phyloP scores from a whole-genome alignment of 2,888 invertebrate genomes.

The Falcaria lacertinaria region DNA sequence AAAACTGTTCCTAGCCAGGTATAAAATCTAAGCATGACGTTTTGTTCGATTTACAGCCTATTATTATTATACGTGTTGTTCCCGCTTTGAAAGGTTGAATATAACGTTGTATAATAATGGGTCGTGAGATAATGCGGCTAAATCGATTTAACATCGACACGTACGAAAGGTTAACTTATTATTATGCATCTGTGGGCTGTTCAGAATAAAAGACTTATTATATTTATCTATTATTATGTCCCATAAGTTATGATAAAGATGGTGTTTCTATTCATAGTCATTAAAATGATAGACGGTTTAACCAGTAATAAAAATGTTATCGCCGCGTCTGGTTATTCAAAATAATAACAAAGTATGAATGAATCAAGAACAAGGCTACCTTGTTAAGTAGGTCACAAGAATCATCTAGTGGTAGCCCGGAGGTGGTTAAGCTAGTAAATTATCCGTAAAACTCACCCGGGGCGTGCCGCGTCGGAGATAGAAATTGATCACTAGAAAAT shows the following conservation, averaged over 20 bases:
- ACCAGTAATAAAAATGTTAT: slow-evolving; percentile 23
- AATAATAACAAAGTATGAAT: slow-evolving; percentile 26
- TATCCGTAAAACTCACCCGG: slow-evolving; percentile 29
- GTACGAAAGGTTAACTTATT: slow-evolving; percentile 30
- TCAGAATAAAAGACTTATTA: slow-evolving; percentile 13
- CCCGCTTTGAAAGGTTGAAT: slow-evolving; percentile 1
- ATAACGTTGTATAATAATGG: not conserved
- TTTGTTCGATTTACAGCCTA: no score
- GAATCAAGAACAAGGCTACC: slow-evolving; percentile 24
- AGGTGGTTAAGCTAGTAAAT: slow-evolving; percentile 40
- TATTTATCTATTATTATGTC: not conserved
- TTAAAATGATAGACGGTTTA: slow-evolving; percentile 23
- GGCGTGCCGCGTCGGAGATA: slow-evolving; percentile 19
- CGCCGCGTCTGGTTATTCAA: slow-evolving; percentile 15
- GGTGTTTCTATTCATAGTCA: slow-evolving; percentile 3
- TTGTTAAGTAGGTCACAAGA: slow-evolving; percentile 33
- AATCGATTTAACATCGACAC: slow-evolving; percentile 57
- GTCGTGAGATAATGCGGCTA: slow-evolving; percentile 48
- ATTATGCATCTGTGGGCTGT: slow-evolving; percentile 8
- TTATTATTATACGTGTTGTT: not conserved
- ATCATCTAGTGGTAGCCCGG: slow-evolving; percentile 34
- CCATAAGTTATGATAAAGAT: slow-evolving; percentile 11
- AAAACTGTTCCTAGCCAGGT: no score
- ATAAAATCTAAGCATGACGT: not conserved
- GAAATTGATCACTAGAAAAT: slow-evolving; percentile 40